Percentiles rank a stretch among this genome's conserved stretches.
phyloP scores from a whole-genome alignment of 2,113 vertebrate species.

The Trematocara marginatum region DNA sequence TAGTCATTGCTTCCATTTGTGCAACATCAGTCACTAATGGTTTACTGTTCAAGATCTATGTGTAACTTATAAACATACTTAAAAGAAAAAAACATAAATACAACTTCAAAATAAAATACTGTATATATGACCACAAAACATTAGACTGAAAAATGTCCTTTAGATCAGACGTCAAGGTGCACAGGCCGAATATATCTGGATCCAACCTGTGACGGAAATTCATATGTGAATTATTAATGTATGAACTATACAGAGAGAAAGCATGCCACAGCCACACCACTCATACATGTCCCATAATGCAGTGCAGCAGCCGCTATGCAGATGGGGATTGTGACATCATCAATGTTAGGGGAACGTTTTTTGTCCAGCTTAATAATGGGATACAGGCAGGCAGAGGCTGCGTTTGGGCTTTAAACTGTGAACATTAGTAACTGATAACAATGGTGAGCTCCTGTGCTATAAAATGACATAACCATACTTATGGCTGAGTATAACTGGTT shows the following conservation, averaged over 20 bases:
- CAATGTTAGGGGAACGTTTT: neutral
- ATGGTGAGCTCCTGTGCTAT: neutral
- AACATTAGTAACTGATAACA: neutral
- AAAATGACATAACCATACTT: neutral
- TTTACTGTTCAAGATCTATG: neutral
- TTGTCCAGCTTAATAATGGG: neutral
- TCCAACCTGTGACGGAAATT: neutral
- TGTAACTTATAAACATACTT: neutral
- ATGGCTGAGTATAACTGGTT: neutral
- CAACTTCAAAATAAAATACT: neutral
- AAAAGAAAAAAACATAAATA: neutral
- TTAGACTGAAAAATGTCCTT: neutral
- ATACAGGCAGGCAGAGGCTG: neutral
- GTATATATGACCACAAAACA: neutral
- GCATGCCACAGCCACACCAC: neutral
- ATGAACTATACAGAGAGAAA: neutral
- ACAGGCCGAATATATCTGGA: neutral
- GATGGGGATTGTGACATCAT: neutral
- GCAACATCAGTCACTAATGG: neutral
- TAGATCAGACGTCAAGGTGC: neutral
- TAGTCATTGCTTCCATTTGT: neutral
- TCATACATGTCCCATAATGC: neutral
- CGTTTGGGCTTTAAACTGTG: neutral
- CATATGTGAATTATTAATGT: neutral
- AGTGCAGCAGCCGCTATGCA: neutral